Conservation (phyloP, 2,113 vertebrate species). For the Sus scrofa region T2T-Sscrofa CM000824.6:66524501-66525000, state of each 20-base stretch:
- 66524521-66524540: background rate
- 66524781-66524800: slow-evolving; percentile 64
- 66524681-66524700: background rate
- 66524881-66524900: slow-evolving; percentile 79
- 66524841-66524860: slow-evolving; percentile 84
- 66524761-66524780: background rate
- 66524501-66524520: background rate
- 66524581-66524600: background rate
- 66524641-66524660: background rate
- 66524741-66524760: background rate
- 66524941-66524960: slow-evolving; percentile 77
- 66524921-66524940: slow-evolving; percentile 81
- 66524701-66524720: background rate
- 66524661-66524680: background rate
- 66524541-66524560: background rate
- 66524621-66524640: background rate
- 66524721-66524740: slow-evolving; percentile 24
- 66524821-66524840: slow-evolving; percentile 80
- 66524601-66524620: background rate
- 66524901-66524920: slow-evolving; percentile 81
- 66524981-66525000: slow-evolving; percentile 78
- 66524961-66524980: slow-evolving; percentile 77
- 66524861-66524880: slow-evolving; percentile 79
- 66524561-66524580: background rate
- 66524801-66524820: slow-evolving; percentile 78